phyloP scores from a whole-genome alignment of 2,888 invertebrate species.

The Melipona bicolor region DNA sequence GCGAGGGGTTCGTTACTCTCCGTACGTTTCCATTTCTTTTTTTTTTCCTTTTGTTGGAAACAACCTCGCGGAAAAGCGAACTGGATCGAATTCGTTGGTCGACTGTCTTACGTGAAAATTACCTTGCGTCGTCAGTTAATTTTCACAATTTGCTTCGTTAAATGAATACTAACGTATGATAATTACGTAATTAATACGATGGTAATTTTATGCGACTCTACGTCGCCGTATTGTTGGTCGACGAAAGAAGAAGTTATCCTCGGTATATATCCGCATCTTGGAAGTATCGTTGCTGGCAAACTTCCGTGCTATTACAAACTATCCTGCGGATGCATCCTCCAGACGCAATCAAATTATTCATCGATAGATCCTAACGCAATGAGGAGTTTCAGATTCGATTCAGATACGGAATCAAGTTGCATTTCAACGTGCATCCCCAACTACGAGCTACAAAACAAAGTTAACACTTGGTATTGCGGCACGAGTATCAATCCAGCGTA shows the following conservation, averaged over 20 bases:
- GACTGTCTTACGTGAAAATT: background rate
- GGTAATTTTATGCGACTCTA: background rate
- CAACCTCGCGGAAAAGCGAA: background rate
- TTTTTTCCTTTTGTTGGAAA: background rate
- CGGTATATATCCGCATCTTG: background rate
- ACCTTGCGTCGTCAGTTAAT: background rate
- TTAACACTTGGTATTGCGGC: slow-evolving; percentile 27
- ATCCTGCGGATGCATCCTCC: slow-evolving; percentile 12
- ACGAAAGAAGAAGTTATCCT: background rate
- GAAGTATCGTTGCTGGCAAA: background rate
- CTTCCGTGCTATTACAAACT: slow-evolving; percentile 8
- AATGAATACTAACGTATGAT: background rate
- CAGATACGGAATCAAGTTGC: slow-evolving; percentile 8
- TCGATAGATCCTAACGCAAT: slow-evolving; percentile 33
- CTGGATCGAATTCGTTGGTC: background rate
- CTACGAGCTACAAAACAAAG: slow-evolving; percentile 15
- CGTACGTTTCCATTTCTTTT: background rate
- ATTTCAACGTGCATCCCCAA: background rate
- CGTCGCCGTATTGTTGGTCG: background rate
- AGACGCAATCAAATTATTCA: slow-evolving; percentile 38
- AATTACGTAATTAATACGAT: too few relatives aligned
- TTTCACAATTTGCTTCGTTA: background rate
- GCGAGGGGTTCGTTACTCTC: slow-evolving; percentile 37
- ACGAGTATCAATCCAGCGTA: slow-evolving; percentile 6
- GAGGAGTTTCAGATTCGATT: slow-evolving; percentile 38